Evolutionary conservation across 1,140 invertebrate species (phyloP), one percentile per base, ranked within the genome.

Genomic region (Paralvinella palmiformis): DNA sequence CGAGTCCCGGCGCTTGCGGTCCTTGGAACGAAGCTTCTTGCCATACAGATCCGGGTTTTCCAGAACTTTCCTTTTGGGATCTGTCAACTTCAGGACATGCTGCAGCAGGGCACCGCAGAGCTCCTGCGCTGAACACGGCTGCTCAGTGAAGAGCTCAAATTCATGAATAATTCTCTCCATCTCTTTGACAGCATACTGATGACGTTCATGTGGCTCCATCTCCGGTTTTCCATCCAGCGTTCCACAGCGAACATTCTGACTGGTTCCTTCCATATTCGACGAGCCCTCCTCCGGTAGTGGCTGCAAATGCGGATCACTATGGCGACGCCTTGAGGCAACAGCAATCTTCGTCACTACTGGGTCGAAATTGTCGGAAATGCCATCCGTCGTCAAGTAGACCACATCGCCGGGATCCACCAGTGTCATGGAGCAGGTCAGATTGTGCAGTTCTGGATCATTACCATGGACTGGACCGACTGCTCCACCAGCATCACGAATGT

Each of bases 311-410:
- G 20, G 7, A 17, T 31, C 53, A 20, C 31, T 52, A 3, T 52
- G 45, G 50, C 64, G 48, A 66, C 72, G 68, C 76, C 66, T 79
- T 80, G 17, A n/a, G n/a, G 85, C 84, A 20, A 89, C 82, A n/a
- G 91, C 91, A 77, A 95, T 92, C 81, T 92, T 92, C 5, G 92
- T 92, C 62, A 95, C 92, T 45, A 94, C 92, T 1, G 92, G 93
- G 82, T 95, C 92, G 78, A 94, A 93, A 76, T 95, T 95, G 74
- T 95, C 92, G 13, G 90, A 92, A 31, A 95, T 87, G n/a, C 92
- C 92, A 76, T 95, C 92, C 20, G 89, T 91, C 1, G 91, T 92
- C 15, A 96, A 83, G 75, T 94, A 92, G 35, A 96, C 88, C 68
- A 94, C 88, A 76, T 95, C 93, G 10, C 89, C 91, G 37, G 84